Conservation (phyloP, 2,888 invertebrate genomes). For the Stenoptilia bipunctidactyla region DNA sequence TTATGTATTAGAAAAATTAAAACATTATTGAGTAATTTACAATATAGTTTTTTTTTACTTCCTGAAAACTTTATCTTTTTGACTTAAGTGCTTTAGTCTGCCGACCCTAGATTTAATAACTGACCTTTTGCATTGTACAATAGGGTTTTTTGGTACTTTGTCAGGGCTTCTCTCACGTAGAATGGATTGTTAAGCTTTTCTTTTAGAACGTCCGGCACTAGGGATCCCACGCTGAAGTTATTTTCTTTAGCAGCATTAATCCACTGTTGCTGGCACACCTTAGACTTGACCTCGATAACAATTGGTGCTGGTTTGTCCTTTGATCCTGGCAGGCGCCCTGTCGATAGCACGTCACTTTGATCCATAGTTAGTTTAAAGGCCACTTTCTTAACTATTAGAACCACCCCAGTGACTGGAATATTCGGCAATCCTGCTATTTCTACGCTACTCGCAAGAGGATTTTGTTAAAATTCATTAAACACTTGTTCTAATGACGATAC, state of each 20-base stretch:
- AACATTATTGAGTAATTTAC: too few species aligned
- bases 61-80: too few species aligned
- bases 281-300: slow-evolving; percentile 15
- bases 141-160: slow-evolving; percentile 15
- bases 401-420: slow-evolving; percentile 2
- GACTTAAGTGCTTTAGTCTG: too few species aligned
- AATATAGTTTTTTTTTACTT: too few species aligned
- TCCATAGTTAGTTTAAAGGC: slow-evolving; percentile 7
- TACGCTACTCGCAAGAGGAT: slow-evolving; percentile 1
- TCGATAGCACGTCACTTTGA: slow-evolving; percentile 3
- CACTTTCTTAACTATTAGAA: slow-evolving; percentile 4
- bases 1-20: too few species aligned
- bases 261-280: slow-evolving; percentile 13
- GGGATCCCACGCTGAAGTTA: slow-evolving; percentile 13
- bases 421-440: slow-evolving; percentile 15
- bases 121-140: slow-evolving; percentile 16
- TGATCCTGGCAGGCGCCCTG: slow-evolving; percentile 2
- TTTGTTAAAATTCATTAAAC: neutral
- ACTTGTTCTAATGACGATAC: slow-evolving; percentile 1
- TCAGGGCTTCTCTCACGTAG: slow-evolving; percentile 16
- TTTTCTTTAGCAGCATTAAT: slow-evolving; percentile 15
- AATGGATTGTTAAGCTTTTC: slow-evolving; percentile 12
- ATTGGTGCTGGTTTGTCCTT: slow-evolving; percentile 16
- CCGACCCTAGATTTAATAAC: too few species aligned
- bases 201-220: slow-evolving; percentile 12